These are phyloP conservation scores for Auanema sp. DNA, from an alignment of 2,888 invertebrate species.

Conservation along the genomic window DNA sequence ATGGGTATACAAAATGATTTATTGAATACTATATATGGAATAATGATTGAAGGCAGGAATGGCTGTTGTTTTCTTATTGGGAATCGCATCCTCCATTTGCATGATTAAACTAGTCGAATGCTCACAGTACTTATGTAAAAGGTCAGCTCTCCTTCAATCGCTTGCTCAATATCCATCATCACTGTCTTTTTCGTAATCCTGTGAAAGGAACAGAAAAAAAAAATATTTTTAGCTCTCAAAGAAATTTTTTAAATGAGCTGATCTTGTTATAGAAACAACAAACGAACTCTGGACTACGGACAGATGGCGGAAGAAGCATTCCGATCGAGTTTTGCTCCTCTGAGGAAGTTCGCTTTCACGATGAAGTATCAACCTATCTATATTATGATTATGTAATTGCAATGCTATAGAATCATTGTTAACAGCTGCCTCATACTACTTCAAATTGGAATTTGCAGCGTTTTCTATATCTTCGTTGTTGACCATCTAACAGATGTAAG, in stretches of 20 bases:
- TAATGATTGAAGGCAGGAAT: slow-evolving; percentile 44
- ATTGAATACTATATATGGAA: slow-evolving; percentile 13
- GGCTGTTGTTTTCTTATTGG: slow-evolving; percentile 50
- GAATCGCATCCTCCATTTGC: slow-evolving; percentile 53
- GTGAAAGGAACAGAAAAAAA: neutral
- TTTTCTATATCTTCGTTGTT: slow-evolving; percentile 58
- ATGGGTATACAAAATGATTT: slow-evolving; percentile 25
- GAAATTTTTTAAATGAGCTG: neutral
- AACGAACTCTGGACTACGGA: slow-evolving; percentile 64
- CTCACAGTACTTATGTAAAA: slow-evolving; percentile 52
- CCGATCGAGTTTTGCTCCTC: slow-evolving; percentile 44
- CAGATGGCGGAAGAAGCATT: slow-evolving; percentile 64
- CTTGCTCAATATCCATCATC: neutral
- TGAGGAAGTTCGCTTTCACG: slow-evolving; percentile 39
- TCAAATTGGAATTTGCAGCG: slow-evolving; percentile 60
- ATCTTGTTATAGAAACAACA: slow-evolving; percentile 44
- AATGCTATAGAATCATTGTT: slow-evolving; percentile 38
- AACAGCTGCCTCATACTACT: slow-evolving; percentile 50
- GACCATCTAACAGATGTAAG: slow-evolving; percentile 52
- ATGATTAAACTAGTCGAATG: slow-evolving; percentile 60
- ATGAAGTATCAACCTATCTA: slow-evolving; percentile 40
- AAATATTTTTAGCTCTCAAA: neutral
- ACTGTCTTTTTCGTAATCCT: neutral
- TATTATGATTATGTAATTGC: neutral
- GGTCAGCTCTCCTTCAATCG: slow-evolving; percentile 30